Percentiles rank a stretch among this genome's conserved stretches.
phyloP scores from a whole-genome alignment of 2,888 invertebrate species.

The Melanchra persicariae region DNA sequence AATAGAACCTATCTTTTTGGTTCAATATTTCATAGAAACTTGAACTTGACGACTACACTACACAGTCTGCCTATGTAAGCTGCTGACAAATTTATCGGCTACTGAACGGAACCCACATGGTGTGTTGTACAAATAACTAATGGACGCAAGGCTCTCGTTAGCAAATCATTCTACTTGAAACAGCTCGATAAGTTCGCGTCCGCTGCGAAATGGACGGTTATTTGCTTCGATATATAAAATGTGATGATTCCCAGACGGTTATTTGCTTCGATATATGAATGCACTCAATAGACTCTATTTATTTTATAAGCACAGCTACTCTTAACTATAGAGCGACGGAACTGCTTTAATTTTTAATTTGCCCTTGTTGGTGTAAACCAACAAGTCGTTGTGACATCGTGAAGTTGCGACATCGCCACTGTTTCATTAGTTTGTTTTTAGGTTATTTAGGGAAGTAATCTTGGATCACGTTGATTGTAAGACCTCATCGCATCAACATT shows the following conservation, averaged over 20 bases:
- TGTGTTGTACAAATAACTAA: constrained; percentile 54
- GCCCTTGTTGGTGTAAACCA: too few species aligned
- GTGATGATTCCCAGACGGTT: constrained; percentile 17
- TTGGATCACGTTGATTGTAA: too few species aligned
- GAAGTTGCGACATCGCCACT: too few species aligned
- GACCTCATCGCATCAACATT: too few species aligned
- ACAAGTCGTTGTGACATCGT: too few species aligned
- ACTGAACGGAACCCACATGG: constrained; percentile 25
- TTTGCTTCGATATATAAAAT: constrained; percentile 31
- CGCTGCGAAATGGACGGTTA: constrained; percentile 23
- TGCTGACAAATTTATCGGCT: constrained; percentile 38
- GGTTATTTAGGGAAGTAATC: too few species aligned
- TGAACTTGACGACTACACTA: constrained; percentile 9
- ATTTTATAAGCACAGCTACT: background rate
- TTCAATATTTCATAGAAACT: constrained; percentile 8
- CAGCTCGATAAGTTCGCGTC: constrained; percentile 21
- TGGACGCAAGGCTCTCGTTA: constrained; percentile 38
- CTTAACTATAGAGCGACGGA: background rate
- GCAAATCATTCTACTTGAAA: constrained; percentile 45
- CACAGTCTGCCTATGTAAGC: background rate
- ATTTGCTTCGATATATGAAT: constrained; percentile 27
- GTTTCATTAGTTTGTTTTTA: too few species aligned
- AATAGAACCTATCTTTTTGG: background rate
- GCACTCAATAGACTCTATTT: constrained; percentile 7
- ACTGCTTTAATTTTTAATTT: background rate